phyloP scores from a whole-genome alignment of 2,888 invertebrate genomes.

The Nematopogon swammerdamellus region DNA sequence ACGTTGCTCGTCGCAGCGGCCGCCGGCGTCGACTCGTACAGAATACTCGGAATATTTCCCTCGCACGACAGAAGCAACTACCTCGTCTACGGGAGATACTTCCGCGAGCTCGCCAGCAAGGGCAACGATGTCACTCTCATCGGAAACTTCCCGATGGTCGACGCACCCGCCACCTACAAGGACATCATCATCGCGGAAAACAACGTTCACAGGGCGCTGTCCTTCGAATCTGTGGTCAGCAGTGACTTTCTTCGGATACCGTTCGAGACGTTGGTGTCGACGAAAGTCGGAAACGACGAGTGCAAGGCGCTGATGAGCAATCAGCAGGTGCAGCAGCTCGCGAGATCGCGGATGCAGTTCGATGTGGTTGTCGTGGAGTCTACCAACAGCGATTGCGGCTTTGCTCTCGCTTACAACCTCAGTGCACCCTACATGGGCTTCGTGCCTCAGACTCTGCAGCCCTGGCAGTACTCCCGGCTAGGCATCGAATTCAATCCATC shows the following conservation, averaged over 20 bases:
- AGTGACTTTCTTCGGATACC: slow-evolving; percentile 46
- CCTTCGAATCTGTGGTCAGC: slow-evolving; percentile 45
- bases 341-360: slow-evolving; percentile 48
- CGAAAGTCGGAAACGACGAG: slow-evolving; percentile 47
- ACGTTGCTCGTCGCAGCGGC: slow-evolving; percentile 11
- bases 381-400: slow-evolving; percentile 71
- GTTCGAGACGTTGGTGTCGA: slow-evolving; percentile 43
- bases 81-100: slow-evolving; percentile 43
- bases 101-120: slow-evolving; percentile 45
- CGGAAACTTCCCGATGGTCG: slow-evolving; percentile 42
- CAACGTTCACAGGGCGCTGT: slow-evolving; percentile 37
- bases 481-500: slow-evolving; percentile 52
- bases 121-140: slow-evolving; percentile 55
- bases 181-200: slow-evolving; percentile 49
- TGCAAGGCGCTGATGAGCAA: slow-evolving; percentile 48
- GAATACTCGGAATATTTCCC: slow-evolving; percentile 53
- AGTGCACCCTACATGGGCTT: slow-evolving; percentile 62
- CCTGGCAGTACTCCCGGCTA: slow-evolving; percentile 51
- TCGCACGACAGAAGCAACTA: slow-evolving; percentile 50
- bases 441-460: slow-evolving; percentile 51
- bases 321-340: slow-evolving; percentile 51
- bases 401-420: slow-evolving; percentile 65
- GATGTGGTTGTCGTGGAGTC: slow-evolving; percentile 71
- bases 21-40: slow-evolving; percentile 42
- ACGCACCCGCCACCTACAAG: slow-evolving; percentile 48